phyloP scores from a whole-genome alignment of 1,140 invertebrate genomes.

The Papilio polyxenes region DNA sequence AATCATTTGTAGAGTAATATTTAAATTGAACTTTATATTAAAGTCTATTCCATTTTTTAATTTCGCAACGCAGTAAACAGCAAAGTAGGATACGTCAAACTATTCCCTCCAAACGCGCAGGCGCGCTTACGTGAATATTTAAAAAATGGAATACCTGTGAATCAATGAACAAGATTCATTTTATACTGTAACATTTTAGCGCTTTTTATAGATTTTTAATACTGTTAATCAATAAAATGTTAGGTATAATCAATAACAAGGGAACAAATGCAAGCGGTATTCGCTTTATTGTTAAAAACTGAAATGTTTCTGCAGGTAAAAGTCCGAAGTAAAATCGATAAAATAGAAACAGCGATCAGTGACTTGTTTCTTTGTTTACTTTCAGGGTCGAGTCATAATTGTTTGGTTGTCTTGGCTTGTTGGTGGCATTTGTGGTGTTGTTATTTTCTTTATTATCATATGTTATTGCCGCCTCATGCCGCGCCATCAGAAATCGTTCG shows the following conservation, averaged over 20 bases:
- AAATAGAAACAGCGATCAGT: constrained; percentile 32
- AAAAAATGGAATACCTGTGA: constrained; percentile 38
- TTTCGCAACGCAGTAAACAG: neutral
- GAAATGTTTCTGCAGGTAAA: constrained; percentile 79
- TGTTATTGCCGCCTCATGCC: constrained; percentile 81
- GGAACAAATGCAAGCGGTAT: constrained; percentile 68
- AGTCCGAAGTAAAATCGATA: constrained; percentile 57
- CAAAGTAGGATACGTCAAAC: neutral
- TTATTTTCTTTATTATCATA: constrained; percentile 79
- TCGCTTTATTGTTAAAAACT: constrained; percentile 69
- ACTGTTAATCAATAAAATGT: constrained; percentile 65
- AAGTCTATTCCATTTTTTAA: neutral
- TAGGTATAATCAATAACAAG: constrained; percentile 56
- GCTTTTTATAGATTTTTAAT: constrained; percentile 51
- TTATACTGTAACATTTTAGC: constrained; percentile 43
- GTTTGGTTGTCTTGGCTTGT: constrained; percentile 81
- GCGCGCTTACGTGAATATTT: constrained; percentile 47
- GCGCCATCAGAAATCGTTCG: constrained; percentile 79
- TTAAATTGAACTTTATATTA: neutral
- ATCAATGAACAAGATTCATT: constrained; percentile 1
- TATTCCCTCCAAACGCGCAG: constrained; percentile 8
- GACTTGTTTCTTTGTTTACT: constrained; percentile 51
- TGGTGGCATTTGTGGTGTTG: constrained; percentile 77
- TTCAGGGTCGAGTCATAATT: constrained; percentile 78
- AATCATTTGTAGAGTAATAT: neutral